phyloP scores from a whole-genome alignment of 2,797 vertebrate genomes.

The Arctocebus calabarensis region DNA sequence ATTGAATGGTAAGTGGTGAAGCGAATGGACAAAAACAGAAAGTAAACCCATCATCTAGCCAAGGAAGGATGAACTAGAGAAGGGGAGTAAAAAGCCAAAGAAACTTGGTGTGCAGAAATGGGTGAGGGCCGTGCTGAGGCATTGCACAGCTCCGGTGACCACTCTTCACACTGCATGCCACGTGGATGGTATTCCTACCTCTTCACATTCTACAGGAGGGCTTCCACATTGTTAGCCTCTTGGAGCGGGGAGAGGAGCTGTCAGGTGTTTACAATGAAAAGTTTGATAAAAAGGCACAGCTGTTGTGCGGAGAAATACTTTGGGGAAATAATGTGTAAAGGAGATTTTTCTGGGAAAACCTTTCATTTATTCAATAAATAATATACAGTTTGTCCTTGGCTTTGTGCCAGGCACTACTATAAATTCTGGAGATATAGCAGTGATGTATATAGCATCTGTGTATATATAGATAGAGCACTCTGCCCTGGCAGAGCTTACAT shows the following conservation, averaged over 20 bases:
- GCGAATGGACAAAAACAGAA: neutral
- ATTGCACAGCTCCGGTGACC: neutral
- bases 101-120: neutral
- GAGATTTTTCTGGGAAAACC: neutral
- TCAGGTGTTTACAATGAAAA: neutral
- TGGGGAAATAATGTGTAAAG: neutral
- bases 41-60: neutral
- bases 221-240: neutral
- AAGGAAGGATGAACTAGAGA: neutral
- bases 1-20: neutral
- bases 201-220: neutral
- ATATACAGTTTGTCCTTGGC: neutral
- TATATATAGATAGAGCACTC: neutral
- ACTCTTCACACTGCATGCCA: fast-evolving
- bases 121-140: neutral
- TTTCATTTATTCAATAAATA: neutral
- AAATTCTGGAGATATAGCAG: neutral
- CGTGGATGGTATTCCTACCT: neutral
- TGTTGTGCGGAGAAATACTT: neutral
- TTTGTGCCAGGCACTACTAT: neutral
- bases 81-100: neutral
- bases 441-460: neutral
- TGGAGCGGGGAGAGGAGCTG: neutral
- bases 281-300: neutral
- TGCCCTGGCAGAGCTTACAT: neutral